Conservation (phyloP, 2,113 vertebrate genomes). For the Oreochromis spilurus region DNA sequence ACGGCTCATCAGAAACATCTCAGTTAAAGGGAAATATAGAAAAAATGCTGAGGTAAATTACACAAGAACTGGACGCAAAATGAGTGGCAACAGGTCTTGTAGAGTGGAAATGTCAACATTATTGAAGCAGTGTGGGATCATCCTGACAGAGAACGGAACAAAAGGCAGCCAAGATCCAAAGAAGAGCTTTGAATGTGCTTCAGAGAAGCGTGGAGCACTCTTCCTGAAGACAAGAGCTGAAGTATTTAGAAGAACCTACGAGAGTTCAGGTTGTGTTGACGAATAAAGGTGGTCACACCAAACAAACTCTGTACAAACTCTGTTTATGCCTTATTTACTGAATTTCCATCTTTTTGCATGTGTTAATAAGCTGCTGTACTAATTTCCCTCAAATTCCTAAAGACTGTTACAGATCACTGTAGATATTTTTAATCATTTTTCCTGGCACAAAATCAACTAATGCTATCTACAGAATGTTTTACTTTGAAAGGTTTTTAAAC, state of each 20-base stretch:
- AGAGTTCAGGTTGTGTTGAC: background rate
- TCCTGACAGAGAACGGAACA: background rate
- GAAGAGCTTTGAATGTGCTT: background rate
- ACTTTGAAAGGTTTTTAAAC: background rate
- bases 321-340: background rate
- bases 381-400: background rate
- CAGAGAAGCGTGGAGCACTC: background rate
- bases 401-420: background rate
- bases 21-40: background rate
- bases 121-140: background rate
- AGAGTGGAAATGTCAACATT: background rate
- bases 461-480: background rate
- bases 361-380: background rate
- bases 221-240: background rate
- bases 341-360: background rate
- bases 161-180: background rate
- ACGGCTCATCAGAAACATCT: background rate
- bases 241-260: background rate
- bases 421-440: background rate
- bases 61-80: background rate
- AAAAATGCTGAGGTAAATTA: background rate
- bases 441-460: background rate
- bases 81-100: background rate
- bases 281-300: background rate
- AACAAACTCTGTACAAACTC: background rate